Base-by-base conservation (phyloP, 2,888 invertebrate genomes). In the Apamea crenata region DNA sequence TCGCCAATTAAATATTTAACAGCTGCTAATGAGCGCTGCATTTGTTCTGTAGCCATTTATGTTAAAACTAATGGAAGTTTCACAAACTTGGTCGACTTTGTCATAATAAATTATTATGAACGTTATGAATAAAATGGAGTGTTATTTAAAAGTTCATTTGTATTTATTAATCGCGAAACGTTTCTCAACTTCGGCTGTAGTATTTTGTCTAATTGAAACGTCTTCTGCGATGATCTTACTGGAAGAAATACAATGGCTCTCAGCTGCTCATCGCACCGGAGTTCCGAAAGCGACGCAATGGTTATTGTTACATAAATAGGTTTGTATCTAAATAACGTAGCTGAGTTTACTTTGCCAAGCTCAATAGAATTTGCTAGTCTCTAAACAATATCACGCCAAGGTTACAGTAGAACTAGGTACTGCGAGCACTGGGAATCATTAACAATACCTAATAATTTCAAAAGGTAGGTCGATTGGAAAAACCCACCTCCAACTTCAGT, bases 111-210 rank as follows among this genome's bases (percentile, higher is more conserved):
- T 59, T n/a, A n/a, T 80, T 59, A 77, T 65, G 73, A 68, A 61
- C 16, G 65, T 59, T 78, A 80, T 82, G 78, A 88, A 84, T 89
- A 80, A 84, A 80, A 84, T 76, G 67, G 56, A 79, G 32, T 29
- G 71, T 82, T 79, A 77, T 84, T 74, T 59, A 56, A 77, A 72
- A 80, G 78, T 81, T 79, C 53, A 14, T 44, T 77, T 61, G 70
- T 74, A 66, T 74, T 87, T 74, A 36, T 84, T 74, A 32, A 83
- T 75, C 71, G 61, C 53, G 40, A 63, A 66, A 40, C 36, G 50
- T 68, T 71, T 72, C 67, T 21, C 29, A 78, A 80, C 65, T 78
- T 74, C 47, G 56, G 69, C 67, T 77, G 47, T 61, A 66, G 50
- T 67, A 47, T 80, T 80, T 79, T 40, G 40, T 75, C 77, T 68